Base-by-base conservation (phyloP, 2,888 invertebrate species). In the Andrena trimmerana region DNA sequence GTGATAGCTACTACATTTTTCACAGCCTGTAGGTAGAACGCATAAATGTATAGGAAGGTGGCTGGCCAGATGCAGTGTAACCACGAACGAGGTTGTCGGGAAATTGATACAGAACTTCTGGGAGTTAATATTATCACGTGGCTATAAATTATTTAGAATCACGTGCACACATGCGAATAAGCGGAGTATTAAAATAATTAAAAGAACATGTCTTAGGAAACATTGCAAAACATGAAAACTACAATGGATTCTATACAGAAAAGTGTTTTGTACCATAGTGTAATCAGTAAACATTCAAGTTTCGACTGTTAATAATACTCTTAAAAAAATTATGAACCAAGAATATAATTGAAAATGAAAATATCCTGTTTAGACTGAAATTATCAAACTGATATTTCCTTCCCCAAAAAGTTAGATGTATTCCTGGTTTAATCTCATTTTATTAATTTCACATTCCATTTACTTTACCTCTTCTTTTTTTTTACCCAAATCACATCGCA, bases 101-200 rank as follows among this genome's bases (percentile, higher is more conserved):
- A 73, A 81, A 81, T 79, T 81, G 73, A 78, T 81, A 81, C 60
- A 31, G 60, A 66, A 79, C 81, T 69, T 70, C 69, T 70, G 81
- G 65, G 69, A 72, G 67, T 74, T 62, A 48, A 69, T 69, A 79
- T 79, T 79, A 65, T 81, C 50, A 70, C 48, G 31, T 42, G 54
- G 52, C 10, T 7, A 48, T 70, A 70, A 78, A 79, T 81, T 73
- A 70, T 71, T 52, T 16, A 48, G 68, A 66, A 73, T 71, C 67
- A 75, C 62, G 33, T 62, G 70, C 42, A 16, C 66, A 27, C 29
- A 33, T 48, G 66, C n/a, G 16, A 50, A 27, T 68, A 50, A 48
- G 16, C 33, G 29, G 5, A 3, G 57, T 31, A 29, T 16, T 8
- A 42, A 36, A 42, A n/a, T 69, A 69, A 59, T 79, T 69, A n/a